A percentile compares a stretch with the other conserved stretches of the same genome.
Conservation (phyloP, 37 sponge, comb jelly and placozoan genomes). For the Oopsacas minuta region DNA sequence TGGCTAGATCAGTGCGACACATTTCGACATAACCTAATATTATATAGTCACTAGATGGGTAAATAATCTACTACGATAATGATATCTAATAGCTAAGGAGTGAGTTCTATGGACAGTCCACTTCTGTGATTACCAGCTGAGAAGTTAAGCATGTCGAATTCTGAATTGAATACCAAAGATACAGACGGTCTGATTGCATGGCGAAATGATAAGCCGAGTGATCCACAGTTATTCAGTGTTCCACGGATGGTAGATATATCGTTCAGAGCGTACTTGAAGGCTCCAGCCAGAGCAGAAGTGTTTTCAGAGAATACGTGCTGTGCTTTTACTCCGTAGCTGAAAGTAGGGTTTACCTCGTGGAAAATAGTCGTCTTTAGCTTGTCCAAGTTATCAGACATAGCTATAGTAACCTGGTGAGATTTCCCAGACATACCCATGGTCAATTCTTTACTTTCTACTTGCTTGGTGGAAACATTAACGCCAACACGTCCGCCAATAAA, state of each 20-base stretch:
- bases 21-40: neutral
- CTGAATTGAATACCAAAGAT: neutral
- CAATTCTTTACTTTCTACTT: neutral
- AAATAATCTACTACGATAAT: neutral
- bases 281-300: neutral
- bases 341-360: neutral
- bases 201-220: neutral
- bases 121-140: neutral
- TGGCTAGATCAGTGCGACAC: neutral
- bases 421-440: neutral
- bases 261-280: neutral
- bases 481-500: neutral
- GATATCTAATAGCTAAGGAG: neutral
- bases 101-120: neutral
- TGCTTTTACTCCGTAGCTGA: neutral
- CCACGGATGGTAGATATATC: constrained; percentile 11
- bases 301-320: neutral
- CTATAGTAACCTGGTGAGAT: neutral
- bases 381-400: neutral
- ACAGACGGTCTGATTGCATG: neutral
- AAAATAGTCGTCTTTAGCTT: neutral
- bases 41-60: neutral
- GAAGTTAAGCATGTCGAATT: neutral
- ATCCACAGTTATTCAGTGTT: neutral
- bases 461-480: neutral